Base-by-base conservation (phyloP, 2,888 invertebrate genomes). In the Cantharis nigra region DNA sequence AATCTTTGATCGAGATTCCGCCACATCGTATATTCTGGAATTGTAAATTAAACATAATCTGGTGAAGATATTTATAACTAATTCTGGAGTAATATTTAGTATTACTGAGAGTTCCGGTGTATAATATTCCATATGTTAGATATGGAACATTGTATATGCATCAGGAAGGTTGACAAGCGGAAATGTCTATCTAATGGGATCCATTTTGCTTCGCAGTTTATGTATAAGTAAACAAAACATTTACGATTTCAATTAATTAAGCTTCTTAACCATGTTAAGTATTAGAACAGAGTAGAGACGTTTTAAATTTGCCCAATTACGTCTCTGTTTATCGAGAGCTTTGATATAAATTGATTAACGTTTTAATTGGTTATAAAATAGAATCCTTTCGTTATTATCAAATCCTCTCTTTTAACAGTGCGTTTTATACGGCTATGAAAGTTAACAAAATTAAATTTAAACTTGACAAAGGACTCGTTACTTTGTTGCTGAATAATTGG, bases 131-230 rank as follows among this genome's bases (percentile, higher is more conserved):
- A 69, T 70, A 64, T 64, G 18, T 23, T 23, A 64, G 11, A 64
- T 16, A 16, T 16, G 16, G 16, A 16, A 16, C 16, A 16, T 64
- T 64, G 26, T 67, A 26, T n/a, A 23, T 67, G 7, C 9, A 67
- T 18, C 49, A 20, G 69, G 16, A 70, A 33, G 11, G 74, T 30
- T 74, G 65, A 75, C 65, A 71, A 75, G 70, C 71, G 71, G 75
- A 75, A 75, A 71, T 20, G 71, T 71, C 71, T 67, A 23, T 67
- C 26, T 20, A 67, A 23, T 20, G 20, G 26, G 26, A 67, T 67
- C 65, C 20, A 23, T 67, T 67, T 67, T 67, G 65, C 65, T 23
- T 13, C 26, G 13, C 20, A 13, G 20, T 18, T 9, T 16, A 49
- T 70, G 49, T 49, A 20, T 70, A 28, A 70, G 28, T 18, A 62